Percentiles rank a stretch among this genome's conserved stretches.
Evolutionary conservation across 2,888 invertebrate species (phyloP).

Genomic region (Selenia dentaria): DNA sequence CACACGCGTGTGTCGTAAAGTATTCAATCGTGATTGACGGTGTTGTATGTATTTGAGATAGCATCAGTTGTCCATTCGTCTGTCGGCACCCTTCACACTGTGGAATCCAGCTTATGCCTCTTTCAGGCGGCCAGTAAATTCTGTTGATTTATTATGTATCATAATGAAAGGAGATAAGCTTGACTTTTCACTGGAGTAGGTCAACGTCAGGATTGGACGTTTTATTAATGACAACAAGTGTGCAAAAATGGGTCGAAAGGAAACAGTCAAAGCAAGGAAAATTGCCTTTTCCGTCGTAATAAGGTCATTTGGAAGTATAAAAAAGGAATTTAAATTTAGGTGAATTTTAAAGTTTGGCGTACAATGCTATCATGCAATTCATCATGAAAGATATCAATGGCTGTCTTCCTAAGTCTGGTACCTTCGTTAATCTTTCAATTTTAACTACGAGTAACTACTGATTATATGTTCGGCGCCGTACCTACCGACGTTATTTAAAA

Average conservation of each 20-base stretch:
- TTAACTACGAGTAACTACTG: no score
- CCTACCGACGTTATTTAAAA: no score
- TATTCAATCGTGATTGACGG: conserved; percentile 52
- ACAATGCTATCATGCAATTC: no score
- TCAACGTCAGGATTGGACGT: conserved; percentile 16
- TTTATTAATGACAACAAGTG: conserved; percentile 9
- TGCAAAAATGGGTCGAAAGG: conserved; percentile 7
- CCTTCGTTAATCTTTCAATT: no score
- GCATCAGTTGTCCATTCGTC: conserved; percentile 49
- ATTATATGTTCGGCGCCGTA: no score
- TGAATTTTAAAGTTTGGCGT: no score
- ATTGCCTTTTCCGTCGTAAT: conserved; percentile 14
- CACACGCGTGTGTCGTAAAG: conserved; percentile 26
- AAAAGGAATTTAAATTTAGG: no score
- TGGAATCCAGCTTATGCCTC: conserved; percentile 20
- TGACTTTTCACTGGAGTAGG: conserved; percentile 30
- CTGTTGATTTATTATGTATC: conserved; percentile 19
- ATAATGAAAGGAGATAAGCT: conserved; percentile 13
- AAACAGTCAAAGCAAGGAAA: conserved; percentile 13
- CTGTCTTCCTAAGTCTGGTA: no score
- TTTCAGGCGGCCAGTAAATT: conserved; percentile 24
- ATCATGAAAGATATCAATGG: no score
- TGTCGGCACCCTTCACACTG: conserved; percentile 59
- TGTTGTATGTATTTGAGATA: conserved; percentile 47
- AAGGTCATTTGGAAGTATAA: conserved; percentile 3